Base-by-base conservation (phyloP, 92 coral and sea anemone species). In the Paramuricea clavata region DNA sequence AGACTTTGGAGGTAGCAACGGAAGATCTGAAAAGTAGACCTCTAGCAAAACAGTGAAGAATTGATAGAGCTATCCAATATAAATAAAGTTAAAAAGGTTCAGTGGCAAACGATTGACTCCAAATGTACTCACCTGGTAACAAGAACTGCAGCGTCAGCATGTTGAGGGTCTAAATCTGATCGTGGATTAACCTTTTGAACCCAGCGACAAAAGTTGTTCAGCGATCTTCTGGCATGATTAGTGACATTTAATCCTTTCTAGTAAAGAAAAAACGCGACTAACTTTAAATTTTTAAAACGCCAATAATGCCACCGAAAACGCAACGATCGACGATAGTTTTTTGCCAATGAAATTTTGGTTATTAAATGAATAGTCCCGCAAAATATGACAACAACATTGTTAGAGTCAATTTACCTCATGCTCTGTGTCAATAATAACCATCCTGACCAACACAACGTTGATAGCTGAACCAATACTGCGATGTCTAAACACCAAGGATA, bases 381-480 rank as follows among this genome's bases (percentile, higher is more conserved):
- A 23, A 11, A 30, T 27, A 57, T 57, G 26, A 12, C 19, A 50
- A 50, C 19, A 57, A 23, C 28, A n/a, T 57, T 57, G 26, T 27
- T 17, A 57, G 70, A 2, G n/a, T 23, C 35, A 42, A 44, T 89
- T 90, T 43, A 91, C 98, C 93, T 78, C 95, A 39, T 96, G 89
- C 62, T 83, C 93, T 67, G 91, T 87, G 28, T 79, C 84, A 17
- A 96, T 94, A 79, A 96, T 94, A 44, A 96, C 86, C 72, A 96
- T 82, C 10, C 99, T 90, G 16, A 93, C 97, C 13, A 94, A 90
- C 34, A 94, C 98, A 16, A 96, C 74, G 85, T 96, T 94, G 88
- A 96, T 93, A 12, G 99, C 99, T 7, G 92, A 93, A 4, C 99
- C 99, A 43, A 96, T 92, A 49, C 99, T 96, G 15, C 96, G 98